Evolutionary conservation across 2,113 vertebrate species (phyloP).

Genomic region (Ceuthmochares aereus): DNA sequence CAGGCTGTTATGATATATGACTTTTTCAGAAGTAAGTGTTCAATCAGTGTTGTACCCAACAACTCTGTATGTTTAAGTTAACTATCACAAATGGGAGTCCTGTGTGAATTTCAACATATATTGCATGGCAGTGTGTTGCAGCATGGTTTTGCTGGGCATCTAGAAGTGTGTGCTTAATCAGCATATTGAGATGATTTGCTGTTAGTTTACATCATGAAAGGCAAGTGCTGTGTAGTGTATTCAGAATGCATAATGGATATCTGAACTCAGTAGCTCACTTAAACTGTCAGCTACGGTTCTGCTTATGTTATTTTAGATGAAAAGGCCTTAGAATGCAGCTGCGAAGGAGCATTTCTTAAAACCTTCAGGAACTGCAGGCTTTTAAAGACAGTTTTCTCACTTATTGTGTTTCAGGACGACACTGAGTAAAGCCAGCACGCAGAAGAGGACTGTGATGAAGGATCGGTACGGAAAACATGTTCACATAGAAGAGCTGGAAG

Average conservation of each 20-base stretch:
- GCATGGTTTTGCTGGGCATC: background rate
- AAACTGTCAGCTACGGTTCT: background rate
- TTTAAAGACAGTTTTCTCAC: background rate
- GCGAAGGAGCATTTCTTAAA: background rate
- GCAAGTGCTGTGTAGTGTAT: background rate
- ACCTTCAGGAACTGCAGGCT: background rate
- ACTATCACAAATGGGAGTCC: background rate
- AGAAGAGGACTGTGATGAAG: conserved; percentile 96
- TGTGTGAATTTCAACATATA: background rate
- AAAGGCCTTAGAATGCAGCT: background rate
- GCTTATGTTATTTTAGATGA: background rate
- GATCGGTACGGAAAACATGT: conserved; percentile 85
- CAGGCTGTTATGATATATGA: background rate
- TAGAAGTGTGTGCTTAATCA: background rate
- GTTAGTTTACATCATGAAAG: background rate
- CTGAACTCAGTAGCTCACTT: background rate
- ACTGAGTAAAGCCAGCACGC: conserved; percentile 88
- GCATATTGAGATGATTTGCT: background rate
- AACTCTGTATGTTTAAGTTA: background rate
- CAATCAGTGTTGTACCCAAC: background rate
- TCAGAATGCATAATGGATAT: background rate
- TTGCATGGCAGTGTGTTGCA: background rate
- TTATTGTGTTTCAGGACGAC: conserved; percentile 78
- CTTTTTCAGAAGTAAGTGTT: background rate
- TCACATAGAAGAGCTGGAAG: conserved; percentile 88